Evolutionary conservation across 1,140 invertebrate species (phyloP), one percentile per base, ranked within the genome.

Genomic region (Gerris buenoi): DNA sequence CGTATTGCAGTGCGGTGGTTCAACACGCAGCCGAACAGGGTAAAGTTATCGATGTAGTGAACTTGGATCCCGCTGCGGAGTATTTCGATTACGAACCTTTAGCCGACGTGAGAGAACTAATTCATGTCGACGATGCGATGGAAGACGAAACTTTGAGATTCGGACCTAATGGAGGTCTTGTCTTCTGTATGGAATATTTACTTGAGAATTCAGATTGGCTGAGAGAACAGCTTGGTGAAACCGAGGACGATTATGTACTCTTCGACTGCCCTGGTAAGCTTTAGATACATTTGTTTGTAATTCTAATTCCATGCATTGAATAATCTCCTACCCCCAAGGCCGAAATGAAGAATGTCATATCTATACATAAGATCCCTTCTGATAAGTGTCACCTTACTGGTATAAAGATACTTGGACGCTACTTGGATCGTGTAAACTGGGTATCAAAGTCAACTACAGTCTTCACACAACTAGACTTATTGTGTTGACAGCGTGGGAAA

Each of bases 1-100:
- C 95, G 1, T 99, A 98, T 76, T 99, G 97, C 77, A 86, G 86
- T 61, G 85, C 86, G 14, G 85, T 99, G 74, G 87, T 90, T 68
- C 87, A 87, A 76, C 92, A 98, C 78, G 91, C 86, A 63, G 82
- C 84, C 68, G 85, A 86, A 70, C 76, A 84, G 2, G 86, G 85
- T 68, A 83, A 93, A 73, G 80, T 81, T 1, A 82, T 97, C 25
- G 85, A 93, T 69, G 86, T 98, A 10, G 87, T 99, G 0, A 99
- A 99, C 81, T 81, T 99, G 56, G 97, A 99, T 81, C 97, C 97
- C 57, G 97, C 96, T 1, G 95, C 95, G 18, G 97, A 99, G 77
- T 81, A 90, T 75, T 98, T 99, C 81, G 85, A 91, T 72, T 99
- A 99, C 76, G 81, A 88, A 66, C 88, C 93, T 0, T 74, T 89